These are phyloP conservation scores for silkworm (Bombyx mori) DNA, from an alignment of 1,140 invertebrate genomes.

Conservation along the genomic window ASM3026992v2 NC_085124.1:8642001-8642500, in stretches of 20 bases:
- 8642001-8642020: no score
- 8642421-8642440: no score
- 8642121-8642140: no score
- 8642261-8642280: slow-evolving; percentile 67
- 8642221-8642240: slow-evolving; percentile 58
- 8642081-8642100: no score
- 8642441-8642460: no score
- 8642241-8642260: slow-evolving; percentile 75
- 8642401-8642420: slow-evolving; percentile 26
- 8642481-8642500: no score
- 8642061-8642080: no score
- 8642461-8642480: no score
- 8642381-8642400: slow-evolving; percentile 75
- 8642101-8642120: no score
- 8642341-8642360: slow-evolving; percentile 77
- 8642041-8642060: no score
- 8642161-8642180: slow-evolving; percentile 65
- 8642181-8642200: slow-evolving; percentile 77
- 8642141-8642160: no score
- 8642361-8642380: slow-evolving; percentile 73
- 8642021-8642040: no score
- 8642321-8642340: slow-evolving; percentile 66
- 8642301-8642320: slow-evolving; percentile 74
- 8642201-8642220: slow-evolving; percentile 74
- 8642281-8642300: slow-evolving; percentile 71